Conservation (phyloP, 2,113 vertebrate genomes). For the Atlantisia rogersi region DNA sequence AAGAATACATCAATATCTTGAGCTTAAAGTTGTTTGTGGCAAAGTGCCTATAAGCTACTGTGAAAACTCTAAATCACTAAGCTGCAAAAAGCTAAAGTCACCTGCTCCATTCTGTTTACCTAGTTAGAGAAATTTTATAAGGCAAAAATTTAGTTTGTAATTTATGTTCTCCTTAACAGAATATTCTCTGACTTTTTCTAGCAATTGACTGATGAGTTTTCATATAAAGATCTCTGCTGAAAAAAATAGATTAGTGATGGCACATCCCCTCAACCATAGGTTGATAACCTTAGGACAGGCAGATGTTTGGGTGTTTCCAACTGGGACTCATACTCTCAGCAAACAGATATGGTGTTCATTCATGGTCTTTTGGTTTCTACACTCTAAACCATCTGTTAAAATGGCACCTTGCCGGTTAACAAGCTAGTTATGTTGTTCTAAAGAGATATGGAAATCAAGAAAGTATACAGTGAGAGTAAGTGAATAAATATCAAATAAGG, state of each 20-base stretch:
- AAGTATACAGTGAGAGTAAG: not conserved
- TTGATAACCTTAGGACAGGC: slow-evolving; percentile 61
- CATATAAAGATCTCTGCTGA: not conserved
- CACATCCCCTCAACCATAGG: slow-evolving; percentile 20
- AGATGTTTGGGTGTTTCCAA: slow-evolving; percentile 55
- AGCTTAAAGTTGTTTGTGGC: not conserved
- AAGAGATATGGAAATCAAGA: slow-evolving; percentile 3
- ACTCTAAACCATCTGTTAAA: slow-evolving; percentile 58
- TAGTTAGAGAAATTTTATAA: not conserved
- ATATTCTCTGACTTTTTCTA: not conserved
- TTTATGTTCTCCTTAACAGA: not conserved
- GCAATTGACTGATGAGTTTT: not conserved
- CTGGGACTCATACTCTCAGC: slow-evolving; percentile 30
- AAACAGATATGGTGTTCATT: slow-evolving; percentile 61
- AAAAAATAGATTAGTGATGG: slow-evolving; percentile 10
- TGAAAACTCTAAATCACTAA: slow-evolving; percentile 8
- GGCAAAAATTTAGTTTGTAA: not conserved
- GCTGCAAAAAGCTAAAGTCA: not conserved
- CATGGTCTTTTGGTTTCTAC: slow-evolving; percentile 57
- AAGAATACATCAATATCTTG: not conserved
- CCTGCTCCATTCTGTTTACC: not conserved
- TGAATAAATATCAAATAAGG: not conserved
- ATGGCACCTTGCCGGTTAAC: slow-evolving; percentile 44
- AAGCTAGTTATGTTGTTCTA: slow-evolving; percentile 14
- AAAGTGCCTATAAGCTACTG: not conserved